A percentile compares a stretch with the other conserved stretches of the same genome.
Conservation (phyloP, 1,140 invertebrate genomes). For the Drosophila varians region DNA sequence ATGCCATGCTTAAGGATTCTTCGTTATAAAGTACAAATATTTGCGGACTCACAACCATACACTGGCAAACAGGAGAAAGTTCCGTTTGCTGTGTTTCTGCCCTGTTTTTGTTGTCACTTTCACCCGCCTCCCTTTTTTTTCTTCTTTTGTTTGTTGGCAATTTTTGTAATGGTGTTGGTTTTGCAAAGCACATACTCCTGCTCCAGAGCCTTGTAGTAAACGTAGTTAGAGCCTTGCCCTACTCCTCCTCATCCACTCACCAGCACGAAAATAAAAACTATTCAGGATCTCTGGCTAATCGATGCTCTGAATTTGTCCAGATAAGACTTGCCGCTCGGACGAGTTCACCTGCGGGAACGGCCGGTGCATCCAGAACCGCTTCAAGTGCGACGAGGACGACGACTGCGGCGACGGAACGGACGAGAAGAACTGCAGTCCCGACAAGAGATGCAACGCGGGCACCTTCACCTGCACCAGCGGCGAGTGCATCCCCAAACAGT, state of each 20-base stretch:
- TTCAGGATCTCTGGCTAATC: slow-evolving; percentile 16
- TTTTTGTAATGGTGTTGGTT: slow-evolving; percentile 72
- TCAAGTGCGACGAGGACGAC: slow-evolving; percentile 94
- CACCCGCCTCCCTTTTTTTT: slow-evolving; percentile 29
- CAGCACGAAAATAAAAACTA: slow-evolving; percentile 21
- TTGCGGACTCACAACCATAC: slow-evolving; percentile 43
- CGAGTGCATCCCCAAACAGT: slow-evolving; percentile 88
- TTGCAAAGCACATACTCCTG: slow-evolving; percentile 27
- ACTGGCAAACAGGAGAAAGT: slow-evolving; percentile 30
- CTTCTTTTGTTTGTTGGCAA: slow-evolving; percentile 43
- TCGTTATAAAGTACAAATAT: slow-evolving; percentile 68
- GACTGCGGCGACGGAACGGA: slow-evolving; percentile 94
- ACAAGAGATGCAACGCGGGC: slow-evolving; percentile 86
- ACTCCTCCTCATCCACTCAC: slow-evolving; percentile 21
- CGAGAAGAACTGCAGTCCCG: slow-evolving; percentile 89
- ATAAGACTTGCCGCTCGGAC: slow-evolving; percentile 93
- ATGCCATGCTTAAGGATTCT: slow-evolving; percentile 36
- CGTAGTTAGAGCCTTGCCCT: slow-evolving; percentile 5
- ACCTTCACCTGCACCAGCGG: slow-evolving; percentile 88
- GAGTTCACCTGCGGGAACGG: slow-evolving; percentile 95
- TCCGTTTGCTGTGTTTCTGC: slow-evolving; percentile 24
- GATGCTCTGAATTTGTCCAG: slow-evolving; percentile 82
- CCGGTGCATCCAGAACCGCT: slow-evolving; percentile 93
- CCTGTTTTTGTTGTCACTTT: slow-evolving; percentile 31
- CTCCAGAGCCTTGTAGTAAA: slow-evolving; percentile 8